These are phyloP conservation scores for Cathartes aura DNA, from an alignment of 2,113 vertebrate genomes.

Conservation along the genomic window DNA sequence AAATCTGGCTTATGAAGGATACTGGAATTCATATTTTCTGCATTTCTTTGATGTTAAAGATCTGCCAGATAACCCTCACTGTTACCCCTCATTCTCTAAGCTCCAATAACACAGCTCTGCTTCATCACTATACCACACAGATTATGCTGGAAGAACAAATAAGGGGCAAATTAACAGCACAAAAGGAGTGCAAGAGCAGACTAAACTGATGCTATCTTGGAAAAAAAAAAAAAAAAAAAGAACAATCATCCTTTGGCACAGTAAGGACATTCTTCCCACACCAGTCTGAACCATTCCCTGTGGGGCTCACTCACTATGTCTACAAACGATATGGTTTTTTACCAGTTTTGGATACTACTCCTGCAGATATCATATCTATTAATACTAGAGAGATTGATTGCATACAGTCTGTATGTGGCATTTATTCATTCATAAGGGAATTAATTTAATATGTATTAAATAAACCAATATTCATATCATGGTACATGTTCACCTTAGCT, in stretches of 20 bases:
- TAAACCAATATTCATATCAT: not conserved
- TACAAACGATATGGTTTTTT: not conserved
- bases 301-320: accelerated
- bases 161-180: not conserved
- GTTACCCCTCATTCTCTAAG: too few relatives aligned
- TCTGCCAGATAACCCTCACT: not conserved
- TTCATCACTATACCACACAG: not conserved
- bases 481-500: not conserved
- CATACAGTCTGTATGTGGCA: accelerated
- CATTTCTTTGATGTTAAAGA: not conserved
- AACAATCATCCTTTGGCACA: not conserved
- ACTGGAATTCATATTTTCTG: not conserved
- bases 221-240: not conserved
- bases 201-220: not conserved
- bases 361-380: not conserved
- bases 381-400: not conserved
- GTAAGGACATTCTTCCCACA: not conserved
- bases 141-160: not conserved
- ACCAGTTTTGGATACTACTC: not conserved
- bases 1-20: too few relatives aligned
- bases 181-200: not conserved
- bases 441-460: not conserved
- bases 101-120: not conserved
- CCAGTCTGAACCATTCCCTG: not conserved
- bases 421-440: not conserved